These are phyloP conservation scores for Leptopterna dolabrata DNA, from an alignment of 2,888 invertebrate species.

Conservation along the genomic window DNA sequence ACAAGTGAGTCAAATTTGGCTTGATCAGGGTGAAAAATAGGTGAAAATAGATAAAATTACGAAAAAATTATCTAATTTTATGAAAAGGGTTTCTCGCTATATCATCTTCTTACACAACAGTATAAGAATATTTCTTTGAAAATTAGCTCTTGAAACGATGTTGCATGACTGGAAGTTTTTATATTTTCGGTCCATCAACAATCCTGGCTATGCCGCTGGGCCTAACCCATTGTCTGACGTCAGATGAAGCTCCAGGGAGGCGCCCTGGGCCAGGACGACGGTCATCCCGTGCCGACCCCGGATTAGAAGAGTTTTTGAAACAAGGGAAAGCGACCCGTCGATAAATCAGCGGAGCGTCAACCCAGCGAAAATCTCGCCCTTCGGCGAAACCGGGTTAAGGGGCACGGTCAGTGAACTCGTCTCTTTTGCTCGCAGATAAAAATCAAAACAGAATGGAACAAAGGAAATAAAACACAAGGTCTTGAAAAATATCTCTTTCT, in stretches of 20 bases:
- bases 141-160: too few species aligned
- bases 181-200: too few species aligned
- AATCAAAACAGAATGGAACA: neutral
- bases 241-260: neutral
- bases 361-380: neutral
- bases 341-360: slow-evolving; percentile 36
- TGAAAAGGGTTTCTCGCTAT: too few species aligned
- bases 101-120: too few species aligned
- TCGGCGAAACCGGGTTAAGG: neutral
- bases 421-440: neutral
- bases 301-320: neutral
- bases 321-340: slow-evolving; percentile 10
- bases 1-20: too few species aligned
- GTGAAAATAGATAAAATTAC: too few species aligned
- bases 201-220: too few species aligned
- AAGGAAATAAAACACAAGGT: neutral
- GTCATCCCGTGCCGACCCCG: neutral
- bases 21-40: too few species aligned
- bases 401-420: slow-evolving; percentile 35
- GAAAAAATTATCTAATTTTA: too few species aligned
- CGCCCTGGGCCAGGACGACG: neutral
- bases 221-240: neutral
- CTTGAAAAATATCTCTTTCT: slow-evolving; percentile 16
- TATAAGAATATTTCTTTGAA: too few species aligned
- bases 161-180: too few species aligned